Base-by-base conservation (phyloP, 2,888 invertebrate genomes). In the Cyclophora albipunctata region DNA sequence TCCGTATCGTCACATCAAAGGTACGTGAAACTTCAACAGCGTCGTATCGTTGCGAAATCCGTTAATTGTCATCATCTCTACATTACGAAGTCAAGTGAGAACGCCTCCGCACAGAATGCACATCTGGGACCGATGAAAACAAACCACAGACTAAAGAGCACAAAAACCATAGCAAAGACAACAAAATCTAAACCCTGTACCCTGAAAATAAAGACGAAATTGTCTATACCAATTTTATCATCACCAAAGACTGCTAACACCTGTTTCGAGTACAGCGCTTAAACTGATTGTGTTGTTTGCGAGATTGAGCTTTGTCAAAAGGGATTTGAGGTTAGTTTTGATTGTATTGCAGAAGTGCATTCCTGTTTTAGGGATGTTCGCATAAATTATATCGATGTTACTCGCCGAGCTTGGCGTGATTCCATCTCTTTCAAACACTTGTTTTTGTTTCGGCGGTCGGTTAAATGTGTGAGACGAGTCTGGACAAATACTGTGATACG, bases 351-450 rank as follows among this genome's bases (percentile, higher is more conserved):
- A 20, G 20, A 20, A 20, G 71, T 79, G 81, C 85, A 86, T 85
- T 85, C 85, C 79, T 75, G 81, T 75, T 77, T 73, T 84, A 84
- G 86, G 85, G 87, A 84, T 86, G 87, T 79, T 80, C 83, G 84
- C 85, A 86, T 87, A 87, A 85, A 84, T 87, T 87, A 87, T 86
- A 87, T 86, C 84, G 86, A 86, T 83, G 81, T 84, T 82, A 78
- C 83, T 73, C 79, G 83, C 75, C 67, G 73, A 73, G 69, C 62
- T 71, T 64, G 66, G 71, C 70, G 69, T 82, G 79, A 65, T 73
- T 73, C 72, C 71, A 73, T 85, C 84, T 71, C 78, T 71, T 69
- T 85, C 79, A 67, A 73, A 78, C 79, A 79, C 73, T 84, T 84
- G 84, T 83, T 86, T 87, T 85, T 85, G 76, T 85, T 83, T 79